Percentiles rank a stretch among this genome's conserved stretches.
Conservation (phyloP, 2,113 vertebrate species). For the Erythrolamprus reginae region DNA sequence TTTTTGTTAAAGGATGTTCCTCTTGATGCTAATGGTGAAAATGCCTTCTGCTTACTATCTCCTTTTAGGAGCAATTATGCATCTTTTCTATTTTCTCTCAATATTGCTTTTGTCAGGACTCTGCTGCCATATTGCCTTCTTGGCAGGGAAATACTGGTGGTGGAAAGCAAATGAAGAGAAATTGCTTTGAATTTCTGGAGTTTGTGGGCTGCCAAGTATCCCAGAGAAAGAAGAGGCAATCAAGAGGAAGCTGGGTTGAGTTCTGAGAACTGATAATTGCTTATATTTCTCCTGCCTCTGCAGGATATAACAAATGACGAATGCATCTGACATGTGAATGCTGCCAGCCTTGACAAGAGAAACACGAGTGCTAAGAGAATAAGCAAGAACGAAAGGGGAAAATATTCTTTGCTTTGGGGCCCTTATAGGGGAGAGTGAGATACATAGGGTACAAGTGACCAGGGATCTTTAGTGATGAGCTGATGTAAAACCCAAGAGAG, state of each 20-base stretch:
- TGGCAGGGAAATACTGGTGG: neutral
- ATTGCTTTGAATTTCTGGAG: neutral
- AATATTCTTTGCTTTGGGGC: neutral
- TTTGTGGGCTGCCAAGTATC: neutral
- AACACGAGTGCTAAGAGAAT: neutral
- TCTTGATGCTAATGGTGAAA: neutral
- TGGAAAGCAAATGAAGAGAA: neutral
- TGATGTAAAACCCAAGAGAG: neutral
- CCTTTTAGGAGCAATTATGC: neutral
- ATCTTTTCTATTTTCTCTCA: neutral
- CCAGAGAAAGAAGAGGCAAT: neutral
- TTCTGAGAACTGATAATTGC: neutral
- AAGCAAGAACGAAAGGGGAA: neutral
- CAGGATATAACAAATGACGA: slow-evolving; percentile 19
- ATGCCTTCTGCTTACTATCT: neutral
- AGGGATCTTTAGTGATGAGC: neutral
- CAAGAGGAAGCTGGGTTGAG: neutral
- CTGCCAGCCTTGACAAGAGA: neutral
- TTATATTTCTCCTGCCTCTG: slow-evolving; percentile 19
- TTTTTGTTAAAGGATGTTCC: neutral
- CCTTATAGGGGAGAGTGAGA: accelerated
- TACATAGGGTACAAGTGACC: neutral
- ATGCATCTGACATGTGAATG: neutral
- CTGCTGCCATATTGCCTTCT: neutral
- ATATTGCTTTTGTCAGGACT: neutral